phyloP scores from a whole-genome alignment of 2,888 invertebrate genomes.

The Bombylius discolor region DNA sequence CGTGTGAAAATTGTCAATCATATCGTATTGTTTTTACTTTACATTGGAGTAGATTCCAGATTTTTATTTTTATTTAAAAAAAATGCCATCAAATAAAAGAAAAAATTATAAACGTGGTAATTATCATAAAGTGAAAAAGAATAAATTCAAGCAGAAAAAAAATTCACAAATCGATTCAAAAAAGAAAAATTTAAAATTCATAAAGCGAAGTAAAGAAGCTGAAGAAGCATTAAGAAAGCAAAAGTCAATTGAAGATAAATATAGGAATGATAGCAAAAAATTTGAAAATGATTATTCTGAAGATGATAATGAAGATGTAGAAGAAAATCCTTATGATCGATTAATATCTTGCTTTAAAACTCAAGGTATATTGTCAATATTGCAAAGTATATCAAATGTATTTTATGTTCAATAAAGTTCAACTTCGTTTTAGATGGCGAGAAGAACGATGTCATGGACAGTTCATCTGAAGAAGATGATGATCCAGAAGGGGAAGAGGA shows the following conservation, averaged over 20 bases:
- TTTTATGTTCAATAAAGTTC: background rate
- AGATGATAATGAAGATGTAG: constrained; percentile 38
- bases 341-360: constrained; percentile 40
- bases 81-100: no score
- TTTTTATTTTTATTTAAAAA: no score
- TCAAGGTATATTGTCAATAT: constrained; percentile 4
- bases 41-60: no score
- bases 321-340: constrained; percentile 39
- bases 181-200: constrained; percentile 23
- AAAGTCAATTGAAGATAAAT: constrained; percentile 17
- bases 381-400: background rate
- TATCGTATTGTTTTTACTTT: no score
- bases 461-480: constrained; percentile 14
- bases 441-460: constrained; percentile 14
- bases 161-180: constrained; percentile 3
- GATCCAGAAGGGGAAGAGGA: constrained; percentile 5
- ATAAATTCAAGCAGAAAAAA: background rate
- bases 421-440: background rate
- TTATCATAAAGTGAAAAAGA: background rate
- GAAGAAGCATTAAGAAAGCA: constrained; percentile 23
- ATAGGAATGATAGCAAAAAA: constrained; percentile 9
- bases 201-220: constrained; percentile 27
- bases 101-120: no score
- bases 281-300: background rate
- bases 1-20: no score